A percentile compares a stretch with the other conserved stretches of the same genome.
Evolutionary conservation across 2,113 vertebrate genomes (phyloP).

Genomic region (Tamias sibiricus): DNA sequence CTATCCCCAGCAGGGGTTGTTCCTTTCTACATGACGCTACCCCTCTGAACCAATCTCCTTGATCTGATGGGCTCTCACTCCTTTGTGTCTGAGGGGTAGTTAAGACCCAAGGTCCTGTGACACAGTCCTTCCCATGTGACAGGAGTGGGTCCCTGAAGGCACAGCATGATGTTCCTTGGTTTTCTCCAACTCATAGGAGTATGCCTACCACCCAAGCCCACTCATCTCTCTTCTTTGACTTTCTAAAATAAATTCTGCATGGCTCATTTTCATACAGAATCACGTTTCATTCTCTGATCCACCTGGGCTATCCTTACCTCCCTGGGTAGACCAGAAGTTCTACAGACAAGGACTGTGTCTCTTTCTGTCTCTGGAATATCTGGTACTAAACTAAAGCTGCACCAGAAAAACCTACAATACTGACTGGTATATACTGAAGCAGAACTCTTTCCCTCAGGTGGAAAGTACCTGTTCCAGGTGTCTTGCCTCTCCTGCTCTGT

Average conservation of each 20-base stretch:
- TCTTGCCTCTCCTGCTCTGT: background rate
- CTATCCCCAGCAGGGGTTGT: background rate
- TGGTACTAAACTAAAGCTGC: background rate
- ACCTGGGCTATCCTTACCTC: background rate
- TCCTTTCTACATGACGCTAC: background rate
- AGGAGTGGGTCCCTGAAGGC: background rate
- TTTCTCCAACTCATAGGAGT: background rate
- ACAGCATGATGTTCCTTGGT: no score
- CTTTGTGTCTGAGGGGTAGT: background rate
- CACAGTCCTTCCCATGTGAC: background rate
- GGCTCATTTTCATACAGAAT: background rate
- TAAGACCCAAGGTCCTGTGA: background rate
- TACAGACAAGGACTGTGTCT: background rate
- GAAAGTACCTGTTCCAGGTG: fast-evolving
- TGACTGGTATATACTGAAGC: background rate
- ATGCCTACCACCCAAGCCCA: background rate
- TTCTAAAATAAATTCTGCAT: background rate
- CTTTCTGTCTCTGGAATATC: background rate
- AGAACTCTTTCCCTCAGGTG: background rate
- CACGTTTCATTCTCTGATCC: background rate
- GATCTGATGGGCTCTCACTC: no score
- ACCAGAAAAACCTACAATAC: background rate
- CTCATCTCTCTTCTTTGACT: background rate
- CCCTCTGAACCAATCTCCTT: background rate
- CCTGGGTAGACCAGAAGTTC: background rate